phyloP scores from a whole-genome alignment of 2,797 vertebrate genomes.

The Cryptoprocta ferox region DNA sequence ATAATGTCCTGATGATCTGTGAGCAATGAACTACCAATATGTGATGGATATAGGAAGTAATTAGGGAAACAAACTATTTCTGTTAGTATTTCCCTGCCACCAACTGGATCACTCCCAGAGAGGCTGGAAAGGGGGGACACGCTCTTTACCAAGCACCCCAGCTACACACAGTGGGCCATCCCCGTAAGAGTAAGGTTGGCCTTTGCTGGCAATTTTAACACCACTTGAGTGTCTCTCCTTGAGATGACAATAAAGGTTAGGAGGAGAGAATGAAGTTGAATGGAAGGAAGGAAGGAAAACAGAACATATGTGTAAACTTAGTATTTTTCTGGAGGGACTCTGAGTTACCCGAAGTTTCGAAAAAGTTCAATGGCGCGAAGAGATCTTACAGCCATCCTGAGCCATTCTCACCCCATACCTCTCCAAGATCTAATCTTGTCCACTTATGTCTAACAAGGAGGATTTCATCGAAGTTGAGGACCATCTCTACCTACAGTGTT shows the following conservation, averaged over 20 bases:
- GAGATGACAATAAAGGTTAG: neutral
- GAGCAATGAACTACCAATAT: neutral
- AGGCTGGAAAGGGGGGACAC: neutral
- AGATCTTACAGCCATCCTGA: neutral
- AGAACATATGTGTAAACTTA: neutral
- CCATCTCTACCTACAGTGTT: neutral
- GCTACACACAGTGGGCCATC: neutral
- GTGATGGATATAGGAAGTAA: neutral
- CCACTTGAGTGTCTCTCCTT: neutral
- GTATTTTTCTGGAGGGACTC: neutral
- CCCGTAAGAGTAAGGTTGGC: neutral
- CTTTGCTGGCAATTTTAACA: neutral
- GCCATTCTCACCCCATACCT: neutral
- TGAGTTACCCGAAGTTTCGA: neutral
- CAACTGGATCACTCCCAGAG: neutral
- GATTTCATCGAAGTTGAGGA: neutral
- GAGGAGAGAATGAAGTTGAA: neutral
- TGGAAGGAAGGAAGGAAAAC: neutral
- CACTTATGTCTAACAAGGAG: neutral
- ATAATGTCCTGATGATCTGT: slow-evolving; percentile 23
- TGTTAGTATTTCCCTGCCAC: neutral
- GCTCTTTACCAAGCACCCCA: neutral
- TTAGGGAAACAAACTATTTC: slow-evolving; percentile 26
- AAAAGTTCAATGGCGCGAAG: neutral
- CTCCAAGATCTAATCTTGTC: neutral